Percentiles rank a stretch among this genome's conserved stretches.
Evolutionary conservation across 1,140 invertebrate species (phyloP).

Genomic region (Hydropsyche tenuis): DNA sequence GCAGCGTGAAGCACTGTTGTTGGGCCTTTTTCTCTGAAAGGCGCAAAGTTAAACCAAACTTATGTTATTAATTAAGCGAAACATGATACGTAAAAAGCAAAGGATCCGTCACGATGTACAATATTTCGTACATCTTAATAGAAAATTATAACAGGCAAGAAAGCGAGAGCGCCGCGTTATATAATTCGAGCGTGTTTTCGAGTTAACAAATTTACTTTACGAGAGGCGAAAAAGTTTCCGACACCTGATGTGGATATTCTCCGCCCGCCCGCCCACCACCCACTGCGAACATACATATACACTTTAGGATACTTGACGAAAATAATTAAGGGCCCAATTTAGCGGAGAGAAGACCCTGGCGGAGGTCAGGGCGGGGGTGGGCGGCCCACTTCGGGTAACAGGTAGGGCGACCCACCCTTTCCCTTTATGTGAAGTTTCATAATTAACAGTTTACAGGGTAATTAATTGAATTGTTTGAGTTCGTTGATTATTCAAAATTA

Average conservation of each 20-base stretch:
- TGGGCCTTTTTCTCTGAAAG: no score
- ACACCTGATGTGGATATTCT: slow-evolving; percentile 1
- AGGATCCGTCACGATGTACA: no score
- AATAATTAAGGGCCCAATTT: slow-evolving; percentile 51
- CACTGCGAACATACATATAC: slow-evolving; percentile 32
- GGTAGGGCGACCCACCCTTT: not conserved
- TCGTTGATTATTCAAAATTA: slow-evolving; percentile 43
- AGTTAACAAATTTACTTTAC: not conserved
- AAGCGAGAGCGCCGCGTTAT: no score
- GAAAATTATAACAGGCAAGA: no score
- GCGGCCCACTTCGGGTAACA: not conserved
- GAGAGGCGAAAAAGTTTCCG: not conserved
- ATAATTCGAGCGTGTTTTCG: no score
- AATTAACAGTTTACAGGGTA: slow-evolving; percentile 46
- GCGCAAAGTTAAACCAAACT: no score
- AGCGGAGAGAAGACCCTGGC: slow-evolving; percentile 43
- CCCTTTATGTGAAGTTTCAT: slow-evolving; percentile 43
- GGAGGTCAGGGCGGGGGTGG: slow-evolving; percentile 10
- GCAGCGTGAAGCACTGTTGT: no score
- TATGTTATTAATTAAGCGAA: no score
- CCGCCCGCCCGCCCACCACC: slow-evolving; percentile 2
- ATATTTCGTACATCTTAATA: no score
- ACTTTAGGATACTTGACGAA: slow-evolving; percentile 48
- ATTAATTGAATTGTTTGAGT: slow-evolving; percentile 49
- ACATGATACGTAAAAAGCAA: no score